Base-by-base conservation (phyloP, 2,797 vertebrate species). In the Kryptopterus vitreolus region DNA sequence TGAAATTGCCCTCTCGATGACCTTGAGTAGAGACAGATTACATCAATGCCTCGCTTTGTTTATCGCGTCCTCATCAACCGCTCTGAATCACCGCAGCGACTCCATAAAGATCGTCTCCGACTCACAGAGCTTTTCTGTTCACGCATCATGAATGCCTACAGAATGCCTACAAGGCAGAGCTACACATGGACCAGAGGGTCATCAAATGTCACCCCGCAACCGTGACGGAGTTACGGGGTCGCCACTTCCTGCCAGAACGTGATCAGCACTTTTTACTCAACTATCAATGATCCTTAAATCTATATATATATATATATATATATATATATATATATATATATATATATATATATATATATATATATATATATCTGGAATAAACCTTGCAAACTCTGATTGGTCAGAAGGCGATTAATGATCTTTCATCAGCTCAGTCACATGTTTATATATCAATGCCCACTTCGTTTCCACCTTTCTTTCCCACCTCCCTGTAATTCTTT, bases 11-110 rank as follows among this genome's bases (percentile, higher is more conserved):
- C 82, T 81, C 68, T 57, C n/a, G 65, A 22, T 70, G 74, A 83
- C 82, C 80, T 85, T 85, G 79, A 68, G n/a, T 43, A 43, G 13
- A 82, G 35, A 66, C 2, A 73, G 61, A 78, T 73, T 62, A 33
- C 72, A 81, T 83, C 46, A 57, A 52, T 77, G 80, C 73, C 0
- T 55, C 55, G 79, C 58, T 80, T 80, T 79, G 53, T 82, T 81
- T 80, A 63, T 48, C 50, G 9, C 63, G 80, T 78, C 81, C 48
- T 80, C 76, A 70, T 83, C 53, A 35, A 35, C 38, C 22, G 66
- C 66, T 81, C 58, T 80, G 66, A 78, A 76, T 62, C 70, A 74
- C 62, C 46, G 26, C 80, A 52, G 11, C 55, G 43, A 26, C 33
- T 79, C 77, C 38, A 24, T 74, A 46, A 74, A 29, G 20, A 69